Base-by-base conservation (phyloP, 2,113 vertebrate species). In the Arizona elegans region DNA sequence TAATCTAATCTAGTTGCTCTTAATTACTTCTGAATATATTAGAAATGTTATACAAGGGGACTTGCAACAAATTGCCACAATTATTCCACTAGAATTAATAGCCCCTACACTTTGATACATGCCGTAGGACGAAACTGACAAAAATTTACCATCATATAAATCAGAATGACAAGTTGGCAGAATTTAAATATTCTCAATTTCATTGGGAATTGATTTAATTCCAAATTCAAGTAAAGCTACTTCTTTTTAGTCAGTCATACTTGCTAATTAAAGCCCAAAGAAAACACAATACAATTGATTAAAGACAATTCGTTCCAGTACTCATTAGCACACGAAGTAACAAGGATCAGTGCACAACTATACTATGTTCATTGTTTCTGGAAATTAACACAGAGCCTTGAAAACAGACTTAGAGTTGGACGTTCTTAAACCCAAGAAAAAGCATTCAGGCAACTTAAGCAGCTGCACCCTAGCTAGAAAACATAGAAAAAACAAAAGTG, bases 321-420 rank as follows among this genome's bases (percentile, higher is more conserved):
- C 87, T 81, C 9, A 55, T 62, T 24, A 91, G 89, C 81, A 93
- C 90, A 91, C n/a, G 90, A 54, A 43, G 90, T 54, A 43, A 56
- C 65, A 92, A 86, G 50, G 62, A 54, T 7, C 38, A 87, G 10
- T 47, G 43, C 91, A 87, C 93, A 90, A 90, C 56, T 58, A 92
- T 85, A 90, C 81, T 70, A 17, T 50, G 15, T 12, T 11, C 85
- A 92, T 90, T 86, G 53, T 92, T 92, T 54, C 24, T 15, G 50
- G 50, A 53, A 33, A 75, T 43, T 86, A 90, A 62, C 81, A 52
- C 54, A 90, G 12, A 56, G 87, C 88, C 12, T 5, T 88, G 91
- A 75, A 92, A 92, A 90, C 26, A 38, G 58, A 81, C 81, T 89
- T 92, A 90, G 56, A 65, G 81, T 85, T 87, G 85, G 90, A 94